Conservation (phyloP, 2,888 invertebrate genomes). For the Harmothoe impar region DNA sequence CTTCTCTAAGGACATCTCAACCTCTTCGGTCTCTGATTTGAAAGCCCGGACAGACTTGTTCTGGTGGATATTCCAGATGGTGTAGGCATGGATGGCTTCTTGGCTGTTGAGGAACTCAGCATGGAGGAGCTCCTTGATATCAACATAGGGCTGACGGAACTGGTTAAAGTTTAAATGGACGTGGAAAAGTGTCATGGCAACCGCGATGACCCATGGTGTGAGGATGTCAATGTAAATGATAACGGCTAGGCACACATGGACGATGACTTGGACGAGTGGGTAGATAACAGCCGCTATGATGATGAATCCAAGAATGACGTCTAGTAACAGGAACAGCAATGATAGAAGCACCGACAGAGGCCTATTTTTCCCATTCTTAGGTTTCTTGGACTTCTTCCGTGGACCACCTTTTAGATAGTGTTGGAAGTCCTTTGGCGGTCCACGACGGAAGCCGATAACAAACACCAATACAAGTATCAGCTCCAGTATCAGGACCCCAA, state of each 20-base stretch:
- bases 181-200: conserved; percentile 25
- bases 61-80: conserved; percentile 37
- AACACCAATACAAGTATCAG: conserved; percentile 36
- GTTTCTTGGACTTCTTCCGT: neutral
- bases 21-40: conserved; percentile 44
- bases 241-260: conserved; percentile 39
- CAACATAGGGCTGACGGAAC: conserved; percentile 35
- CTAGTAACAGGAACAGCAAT: neutral
- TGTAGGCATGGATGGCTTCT: conserved; percentile 41
- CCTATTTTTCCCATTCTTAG: neutral
- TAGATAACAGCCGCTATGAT: conserved; percentile 34
- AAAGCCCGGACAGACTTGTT: conserved; percentile 47
- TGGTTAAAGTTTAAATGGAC: neutral
- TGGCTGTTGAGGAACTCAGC: conserved; percentile 27
- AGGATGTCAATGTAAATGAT: conserved; percentile 47
- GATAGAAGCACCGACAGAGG: neutral
- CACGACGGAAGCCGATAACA: conserved; percentile 32
- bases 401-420: neutral
- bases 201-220: conserved; percentile 22
- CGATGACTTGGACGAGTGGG: conserved; percentile 31
- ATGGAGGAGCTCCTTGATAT: conserved; percentile 52
- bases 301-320: neutral
- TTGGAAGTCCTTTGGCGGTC: conserved; percentile 58
- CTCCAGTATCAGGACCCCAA: neutral
- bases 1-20: neutral